Conservation (phyloP, 2,113 vertebrate genomes). For the Trogon melanurus region DNA sequence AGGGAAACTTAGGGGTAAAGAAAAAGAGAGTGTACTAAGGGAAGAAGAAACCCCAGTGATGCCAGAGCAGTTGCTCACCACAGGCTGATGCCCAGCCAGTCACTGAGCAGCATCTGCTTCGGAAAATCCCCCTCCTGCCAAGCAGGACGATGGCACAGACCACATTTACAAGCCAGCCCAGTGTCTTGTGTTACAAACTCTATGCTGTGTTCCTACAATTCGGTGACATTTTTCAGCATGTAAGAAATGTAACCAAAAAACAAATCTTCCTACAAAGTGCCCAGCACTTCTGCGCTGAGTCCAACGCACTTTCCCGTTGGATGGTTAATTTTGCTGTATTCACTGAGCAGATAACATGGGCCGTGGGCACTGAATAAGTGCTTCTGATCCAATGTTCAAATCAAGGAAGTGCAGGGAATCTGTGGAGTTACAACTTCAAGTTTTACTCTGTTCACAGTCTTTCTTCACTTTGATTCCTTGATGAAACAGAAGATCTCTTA, state of each 20-base stretch:
- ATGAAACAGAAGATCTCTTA: neutral
- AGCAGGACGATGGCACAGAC: neutral
- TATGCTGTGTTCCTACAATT: no score
- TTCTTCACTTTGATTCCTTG: neutral
- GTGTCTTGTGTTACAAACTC: neutral
- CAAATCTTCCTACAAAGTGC: neutral
- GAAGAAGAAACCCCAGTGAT: neutral
- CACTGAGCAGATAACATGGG: neutral
- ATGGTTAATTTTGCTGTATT: neutral
- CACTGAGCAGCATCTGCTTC: neutral
- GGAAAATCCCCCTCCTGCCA: neutral
- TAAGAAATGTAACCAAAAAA: neutral
- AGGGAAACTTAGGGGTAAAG: neutral
- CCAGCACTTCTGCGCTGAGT: neutral
- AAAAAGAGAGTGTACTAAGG: neutral
- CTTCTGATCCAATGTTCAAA: neutral
- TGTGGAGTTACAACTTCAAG: neutral
- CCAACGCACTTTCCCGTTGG: neutral
- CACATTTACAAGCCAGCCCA: no score
- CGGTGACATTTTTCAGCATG: neutral
- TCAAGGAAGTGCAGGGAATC: neutral
- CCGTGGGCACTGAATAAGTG: no score
- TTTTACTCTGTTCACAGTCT: neutral
- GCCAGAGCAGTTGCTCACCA: no score
- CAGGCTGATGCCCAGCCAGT: neutral